phyloP scores from a whole-genome alignment of 1,140 invertebrate genomes.

The Steinernema feltiae region DNA sequence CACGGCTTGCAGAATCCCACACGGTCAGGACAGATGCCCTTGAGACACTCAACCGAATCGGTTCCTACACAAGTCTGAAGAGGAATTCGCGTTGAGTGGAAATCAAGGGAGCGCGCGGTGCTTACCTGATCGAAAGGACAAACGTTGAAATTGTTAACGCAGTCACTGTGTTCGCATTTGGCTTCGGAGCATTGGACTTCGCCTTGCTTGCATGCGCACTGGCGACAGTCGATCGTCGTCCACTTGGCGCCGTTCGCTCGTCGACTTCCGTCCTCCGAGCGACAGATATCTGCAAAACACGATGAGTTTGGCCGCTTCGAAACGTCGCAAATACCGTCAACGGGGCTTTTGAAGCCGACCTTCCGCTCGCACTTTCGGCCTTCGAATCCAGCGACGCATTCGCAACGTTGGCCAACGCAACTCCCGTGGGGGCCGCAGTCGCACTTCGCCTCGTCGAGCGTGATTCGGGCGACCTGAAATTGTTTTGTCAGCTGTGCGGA shows the following conservation, averaged over 20 bases:
- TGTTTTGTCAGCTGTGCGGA: slow-evolving; percentile 10
- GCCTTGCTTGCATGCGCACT: neutral
- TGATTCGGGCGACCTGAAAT: neutral
- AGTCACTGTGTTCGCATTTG: neutral
- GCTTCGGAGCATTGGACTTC: neutral
- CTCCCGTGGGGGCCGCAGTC: neutral
- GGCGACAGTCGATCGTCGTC: neutral
- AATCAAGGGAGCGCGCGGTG: no score
- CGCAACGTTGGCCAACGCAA: neutral
- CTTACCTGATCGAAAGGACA: neutral
- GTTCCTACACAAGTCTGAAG: neutral
- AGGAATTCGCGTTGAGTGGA: no score
- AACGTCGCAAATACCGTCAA: neutral
- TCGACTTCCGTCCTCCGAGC: neutral
- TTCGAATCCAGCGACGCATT: neutral
- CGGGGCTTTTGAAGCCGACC: neutral
- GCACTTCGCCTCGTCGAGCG: neutral
- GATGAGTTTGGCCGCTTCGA: neutral
- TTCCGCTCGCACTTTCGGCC: neutral
- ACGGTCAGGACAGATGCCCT: neutral
- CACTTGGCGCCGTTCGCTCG: slow-evolving; percentile 7
- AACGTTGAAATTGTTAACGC: neutral
- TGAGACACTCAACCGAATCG: neutral
- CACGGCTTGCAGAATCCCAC: slow-evolving; percentile 1
- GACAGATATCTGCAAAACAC: neutral